A percentile compares a stretch with the other conserved stretches of the same genome.
These are phyloP conservation scores for Drosophila leonis DNA, from an alignment of 2,888 invertebrate species.

Conservation along the genomic window DNA sequence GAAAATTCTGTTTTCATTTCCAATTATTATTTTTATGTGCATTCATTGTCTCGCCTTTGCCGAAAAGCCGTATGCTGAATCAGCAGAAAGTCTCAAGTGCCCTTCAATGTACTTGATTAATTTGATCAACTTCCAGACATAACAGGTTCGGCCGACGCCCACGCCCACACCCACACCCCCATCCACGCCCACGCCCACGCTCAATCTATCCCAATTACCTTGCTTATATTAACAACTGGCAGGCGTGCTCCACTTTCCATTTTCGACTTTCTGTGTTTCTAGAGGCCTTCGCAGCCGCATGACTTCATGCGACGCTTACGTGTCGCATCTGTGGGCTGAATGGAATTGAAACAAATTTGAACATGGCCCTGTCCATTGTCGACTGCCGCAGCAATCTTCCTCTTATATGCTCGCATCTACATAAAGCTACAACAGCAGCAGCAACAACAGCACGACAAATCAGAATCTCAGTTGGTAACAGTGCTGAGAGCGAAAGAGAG, in stretches of 20 bases:
- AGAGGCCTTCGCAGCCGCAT: constrained; percentile 41
- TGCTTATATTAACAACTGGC: constrained; percentile 67
- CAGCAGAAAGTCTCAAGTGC: constrained; percentile 66
- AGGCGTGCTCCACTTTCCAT: neutral
- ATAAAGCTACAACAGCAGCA: constrained; percentile 43
- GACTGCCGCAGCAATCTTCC: constrained; percentile 29
- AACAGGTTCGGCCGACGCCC: neutral
- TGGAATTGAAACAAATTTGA: constrained; percentile 80
- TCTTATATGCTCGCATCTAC: constrained; percentile 56
- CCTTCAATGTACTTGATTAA: constrained; percentile 78
- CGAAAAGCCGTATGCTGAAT: constrained; percentile 63
- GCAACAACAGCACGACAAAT: constrained; percentile 43
- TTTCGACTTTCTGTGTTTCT: neutral
- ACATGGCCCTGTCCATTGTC: constrained; percentile 60
- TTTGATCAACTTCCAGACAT: constrained; percentile 71
- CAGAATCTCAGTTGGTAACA: constrained; percentile 59
- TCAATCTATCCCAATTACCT: constrained; percentile 72
- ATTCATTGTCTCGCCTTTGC: constrained; percentile 66
- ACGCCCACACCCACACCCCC: neutral
- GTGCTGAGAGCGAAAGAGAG: constrained; percentile 36
- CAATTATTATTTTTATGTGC: constrained; percentile 81
- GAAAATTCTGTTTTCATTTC: constrained; percentile 81
- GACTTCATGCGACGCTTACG: constrained; percentile 80
- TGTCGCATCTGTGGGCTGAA: constrained; percentile 59
- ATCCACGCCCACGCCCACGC: neutral